Evolutionary conservation across 2,888 invertebrate genomes (phyloP), one percentile per base, ranked within the genome.

Genomic region (Pteria penguin): DNA sequence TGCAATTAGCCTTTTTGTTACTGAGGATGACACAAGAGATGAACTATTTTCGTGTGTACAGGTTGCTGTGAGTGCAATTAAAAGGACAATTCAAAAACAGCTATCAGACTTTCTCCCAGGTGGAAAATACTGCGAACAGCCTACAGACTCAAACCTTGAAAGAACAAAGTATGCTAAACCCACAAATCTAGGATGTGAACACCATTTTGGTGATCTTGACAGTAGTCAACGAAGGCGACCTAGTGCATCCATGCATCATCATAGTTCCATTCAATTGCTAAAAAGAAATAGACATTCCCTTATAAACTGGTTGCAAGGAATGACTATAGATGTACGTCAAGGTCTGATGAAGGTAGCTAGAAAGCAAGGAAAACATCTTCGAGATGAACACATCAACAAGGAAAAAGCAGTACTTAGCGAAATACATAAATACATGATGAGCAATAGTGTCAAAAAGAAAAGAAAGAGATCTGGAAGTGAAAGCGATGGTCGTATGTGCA

Each of bases 151-250:
- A 24, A 68, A 79, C 2, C 3, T 75, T 0, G 22, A 57, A 1
- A 31, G 76, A 11, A 82, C 80, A 14, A n/a, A 45, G 22, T 80
- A 70, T 73, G 72, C 72, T 11, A 75, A 70, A 8, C 5, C 66
- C 8, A 78, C 80, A 4, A 84, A 84, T 45, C 65, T 84, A 1
- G 74, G 69, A 3, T 79, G 78, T 66, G 82, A 82, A n/a, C n/a
- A n/a, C n/a, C n/a, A n/a, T n/a, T n/a, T n/a, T n/a, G n/a, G n/a
- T n/a, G n/a, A n/a, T n/a, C n/a, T n/a, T n/a, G n/a, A n/a, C n/a
- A n/a, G n/a, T n/a, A n/a, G n/a, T n/a, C n/a, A n/a, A n/a, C n/a
- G 62, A 18, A 11, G 80, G 14, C 66, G 84, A 2, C 80, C 76
- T 2, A 75, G 73, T 74, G 80, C 81, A 27, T 72, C 77, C 1